Evolutionary conservation across 2,113 vertebrate genomes (phyloP), one percentile per base, ranked within the genome.

Genomic region (Xerus inauris): DNA sequence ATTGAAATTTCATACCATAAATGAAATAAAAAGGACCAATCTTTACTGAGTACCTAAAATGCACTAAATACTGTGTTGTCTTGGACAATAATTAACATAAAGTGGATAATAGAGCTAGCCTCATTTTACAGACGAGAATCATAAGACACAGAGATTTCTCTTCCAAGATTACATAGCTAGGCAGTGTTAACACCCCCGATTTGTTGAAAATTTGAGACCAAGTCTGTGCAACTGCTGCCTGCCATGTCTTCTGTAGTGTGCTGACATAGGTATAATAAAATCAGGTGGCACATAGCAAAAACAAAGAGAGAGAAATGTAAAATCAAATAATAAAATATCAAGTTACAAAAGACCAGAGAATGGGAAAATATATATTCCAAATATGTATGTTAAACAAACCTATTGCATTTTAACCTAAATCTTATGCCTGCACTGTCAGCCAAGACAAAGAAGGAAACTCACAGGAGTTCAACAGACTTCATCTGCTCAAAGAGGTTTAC

Each of bases 391-490:
- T 64, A 38, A 72, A 72, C 16, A 76, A 72, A 26, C 13, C 38
- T 76, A 5, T 6, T 54, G 47, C 30, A 49, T 72, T 90, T 94
- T 91, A 94, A 95, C 72, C 64, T 20, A 89, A 73, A 85, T 47
- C 45, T 96, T 76, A 75, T n/a, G 51, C 30, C 4, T 62, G 16
- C 54, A 22, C n/a, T 35, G 19, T 82, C 14, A 49, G 40, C 13
- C 47, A 75, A 77, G 30, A 17, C 47, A 86, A 75, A 82, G 6
- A 47, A 16, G 8, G 38, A 76, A 87, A 65, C 64, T 80, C 40
- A 73, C 59, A 82, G 30, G 10, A 20, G 38, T 8, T 26, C 28
- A n/a, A 38, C 51, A 62, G 35, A 51, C 30, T 5, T 24, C 5
- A 24, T 22, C 30, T 73, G 42, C 28, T 73, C 24, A 54, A 12